Percentiles rank a stretch among this genome's conserved stretches.
Conservation (phyloP, 2,888 invertebrate genomes). For the Acanthococcus lagerstroemiae region DNA sequence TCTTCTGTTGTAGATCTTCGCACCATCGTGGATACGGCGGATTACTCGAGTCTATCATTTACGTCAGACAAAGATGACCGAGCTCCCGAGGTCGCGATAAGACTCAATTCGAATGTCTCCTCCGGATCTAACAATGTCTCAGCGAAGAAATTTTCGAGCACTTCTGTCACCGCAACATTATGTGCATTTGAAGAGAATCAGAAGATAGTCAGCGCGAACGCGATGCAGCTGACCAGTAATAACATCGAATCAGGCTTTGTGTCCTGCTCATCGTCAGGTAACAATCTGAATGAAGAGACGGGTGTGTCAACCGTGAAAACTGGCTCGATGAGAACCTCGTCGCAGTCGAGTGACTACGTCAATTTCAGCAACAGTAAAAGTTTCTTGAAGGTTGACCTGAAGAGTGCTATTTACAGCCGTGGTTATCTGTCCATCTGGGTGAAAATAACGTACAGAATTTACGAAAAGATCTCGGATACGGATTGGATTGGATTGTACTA, state of each 20-base stretch:
- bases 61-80: not conserved
- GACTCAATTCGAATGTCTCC: not conserved
- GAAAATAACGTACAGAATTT: slow-evolving; percentile 21
- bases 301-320: not conserved
- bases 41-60: too few relatives aligned
- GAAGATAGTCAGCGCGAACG: slow-evolving; percentile 1
- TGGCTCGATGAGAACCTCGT: not conserved
- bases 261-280: slow-evolving; percentile 4
- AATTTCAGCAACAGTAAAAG: slow-evolving; percentile 12
- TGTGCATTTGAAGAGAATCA: slow-evolving; percentile 18
- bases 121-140: not conserved
- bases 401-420: slow-evolving; percentile 26
- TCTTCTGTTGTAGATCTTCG: not conserved
- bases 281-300: slow-evolving; percentile 8
- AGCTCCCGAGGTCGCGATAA: not conserved
- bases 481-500: slow-evolving; percentile 30
- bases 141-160: not conserved
- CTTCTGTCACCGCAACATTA: slow-evolving; percentile 15
- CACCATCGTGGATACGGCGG: slow-evolving; percentile 4
- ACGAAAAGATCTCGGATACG: slow-evolving; percentile 9
- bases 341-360: slow-evolving; percentile 14
- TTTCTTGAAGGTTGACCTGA: slow-evolving; percentile 17
- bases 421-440: slow-evolving; percentile 27
- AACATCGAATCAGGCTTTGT: slow-evolving; percentile 17
- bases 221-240: not conserved